phyloP scores from a whole-genome alignment of 2,113 vertebrate species.

The Tympanuchus pallidicinctus region DNA sequence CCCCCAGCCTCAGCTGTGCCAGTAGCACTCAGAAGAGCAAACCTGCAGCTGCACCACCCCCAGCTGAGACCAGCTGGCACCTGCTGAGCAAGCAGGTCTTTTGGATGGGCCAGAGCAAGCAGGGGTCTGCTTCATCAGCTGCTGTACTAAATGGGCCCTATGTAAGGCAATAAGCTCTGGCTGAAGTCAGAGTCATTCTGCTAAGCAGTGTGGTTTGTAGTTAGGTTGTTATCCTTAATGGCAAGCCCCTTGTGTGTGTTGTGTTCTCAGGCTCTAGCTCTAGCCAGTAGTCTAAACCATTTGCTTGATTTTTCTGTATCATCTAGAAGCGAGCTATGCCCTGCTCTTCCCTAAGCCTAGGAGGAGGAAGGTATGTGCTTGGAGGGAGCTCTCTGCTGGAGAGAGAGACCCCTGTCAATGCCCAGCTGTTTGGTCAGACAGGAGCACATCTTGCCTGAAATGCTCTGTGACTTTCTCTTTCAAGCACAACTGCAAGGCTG shows the following conservation, averaged over 20 bases:
- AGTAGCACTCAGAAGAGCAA: background rate
- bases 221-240: background rate
- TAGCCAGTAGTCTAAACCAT: background rate
- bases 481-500: background rate
- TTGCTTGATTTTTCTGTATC: conserved; percentile 38
- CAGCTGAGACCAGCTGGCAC: background rate
- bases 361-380: conserved; percentile 4
- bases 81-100: background rate
- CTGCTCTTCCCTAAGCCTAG: background rate
- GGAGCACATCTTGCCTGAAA: background rate
- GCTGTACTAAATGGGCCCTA: background rate
- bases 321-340: background rate
- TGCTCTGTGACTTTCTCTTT: background rate
- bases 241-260: accelerated
- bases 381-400: background rate
- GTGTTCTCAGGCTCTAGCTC: background rate
- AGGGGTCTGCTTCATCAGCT: background rate
- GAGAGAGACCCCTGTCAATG: background rate
- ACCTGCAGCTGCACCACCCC: background rate
- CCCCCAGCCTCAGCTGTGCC: background rate
- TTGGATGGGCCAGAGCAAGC: background rate
- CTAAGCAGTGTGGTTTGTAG: background rate
- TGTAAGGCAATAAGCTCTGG: background rate
- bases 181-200: background rate
- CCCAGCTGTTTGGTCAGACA: background rate